phyloP scores from a whole-genome alignment of 2,888 invertebrate species.

The Drosophila eohydei region DNA sequence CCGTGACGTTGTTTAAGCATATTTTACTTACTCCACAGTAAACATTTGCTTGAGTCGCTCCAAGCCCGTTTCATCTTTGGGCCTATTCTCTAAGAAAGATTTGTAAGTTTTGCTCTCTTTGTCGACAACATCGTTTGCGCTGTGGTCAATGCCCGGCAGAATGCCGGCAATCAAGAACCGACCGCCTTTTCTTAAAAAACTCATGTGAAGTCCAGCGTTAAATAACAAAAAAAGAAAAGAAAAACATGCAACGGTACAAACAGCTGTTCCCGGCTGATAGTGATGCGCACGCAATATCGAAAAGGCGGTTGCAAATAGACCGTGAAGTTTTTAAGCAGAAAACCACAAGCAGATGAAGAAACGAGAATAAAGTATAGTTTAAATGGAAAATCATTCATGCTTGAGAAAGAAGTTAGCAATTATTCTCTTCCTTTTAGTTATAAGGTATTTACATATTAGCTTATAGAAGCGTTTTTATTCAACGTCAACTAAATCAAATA shows the following conservation, averaged over 20 bases:
- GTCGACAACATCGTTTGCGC: constrained; percentile 60
- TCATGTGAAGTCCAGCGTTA: constrained; percentile 61
- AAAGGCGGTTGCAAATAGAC: background rate
- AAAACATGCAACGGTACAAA: constrained; percentile 28
- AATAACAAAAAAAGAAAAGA: constrained; percentile 53
- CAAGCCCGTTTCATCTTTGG: constrained; percentile 79
- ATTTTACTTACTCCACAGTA: constrained; percentile 77
- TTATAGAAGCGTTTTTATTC: background rate
- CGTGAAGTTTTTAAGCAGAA: background rate
- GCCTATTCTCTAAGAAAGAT: constrained; percentile 67
- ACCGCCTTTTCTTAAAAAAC: constrained; percentile 58
- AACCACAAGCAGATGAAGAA: background rate
- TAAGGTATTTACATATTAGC: background rate
- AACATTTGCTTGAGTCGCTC: constrained; percentile 83
- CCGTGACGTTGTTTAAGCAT: background rate
- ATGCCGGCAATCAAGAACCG: constrained; percentile 73
- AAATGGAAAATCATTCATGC: background rate
- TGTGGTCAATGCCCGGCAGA: constrained; percentile 63
- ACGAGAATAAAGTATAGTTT: background rate
- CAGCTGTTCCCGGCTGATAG: constrained; percentile 53
- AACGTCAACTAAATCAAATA: background rate
- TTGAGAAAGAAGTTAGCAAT: background rate
- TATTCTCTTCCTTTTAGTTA: background rate
- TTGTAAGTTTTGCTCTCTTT: constrained; percentile 82
- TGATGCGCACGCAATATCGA: constrained; percentile 16